phyloP scores from a whole-genome alignment of 37 sponge, comb jelly and placozoan genomes.

The Cliona cf. orientalis region DNA sequence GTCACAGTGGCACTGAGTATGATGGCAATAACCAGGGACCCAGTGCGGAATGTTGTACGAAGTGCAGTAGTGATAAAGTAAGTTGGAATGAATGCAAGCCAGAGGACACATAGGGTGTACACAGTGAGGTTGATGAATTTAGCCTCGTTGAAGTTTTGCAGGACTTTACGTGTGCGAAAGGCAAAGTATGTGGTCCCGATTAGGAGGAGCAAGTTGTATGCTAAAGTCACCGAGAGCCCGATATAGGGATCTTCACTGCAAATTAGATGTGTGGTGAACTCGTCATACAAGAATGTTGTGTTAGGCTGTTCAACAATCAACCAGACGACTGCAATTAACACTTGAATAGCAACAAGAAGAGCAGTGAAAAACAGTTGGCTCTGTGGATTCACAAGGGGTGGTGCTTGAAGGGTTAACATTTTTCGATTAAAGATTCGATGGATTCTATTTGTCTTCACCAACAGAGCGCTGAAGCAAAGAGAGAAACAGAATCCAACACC shows the following conservation, averaged over 20 bases:
- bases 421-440: conserved; percentile 63
- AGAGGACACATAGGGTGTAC: conserved; percentile 48
- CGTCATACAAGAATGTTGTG: not conserved
- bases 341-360: conserved; percentile 37
- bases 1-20: conserved; percentile 57
- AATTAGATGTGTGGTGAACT: not conserved
- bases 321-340: conserved; percentile 48
- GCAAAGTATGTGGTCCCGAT: conserved; percentile 60
- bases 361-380: conserved; percentile 65
- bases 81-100: conserved; percentile 68
- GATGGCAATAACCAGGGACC: conserved; percentile 51
- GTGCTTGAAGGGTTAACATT: not conserved
- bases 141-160: conserved; percentile 70
- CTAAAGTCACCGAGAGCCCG: conserved; percentile 29
- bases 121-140: conserved; percentile 61
- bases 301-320: conserved; percentile 28
- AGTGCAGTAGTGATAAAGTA: conserved; percentile 38
- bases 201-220: conserved; percentile 58
- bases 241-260: conserved; percentile 38
- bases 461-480: conserved; percentile 59
- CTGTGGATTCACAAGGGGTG: conserved; percentile 9
- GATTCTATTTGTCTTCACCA: conserved; percentile 70
- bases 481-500: conserved; percentile 54
- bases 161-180: conserved; percentile 62
- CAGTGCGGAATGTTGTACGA: conserved; percentile 27